phyloP scores from a whole-genome alignment of 1,140 invertebrate species.

The Zaprionus nigranus region DNA sequence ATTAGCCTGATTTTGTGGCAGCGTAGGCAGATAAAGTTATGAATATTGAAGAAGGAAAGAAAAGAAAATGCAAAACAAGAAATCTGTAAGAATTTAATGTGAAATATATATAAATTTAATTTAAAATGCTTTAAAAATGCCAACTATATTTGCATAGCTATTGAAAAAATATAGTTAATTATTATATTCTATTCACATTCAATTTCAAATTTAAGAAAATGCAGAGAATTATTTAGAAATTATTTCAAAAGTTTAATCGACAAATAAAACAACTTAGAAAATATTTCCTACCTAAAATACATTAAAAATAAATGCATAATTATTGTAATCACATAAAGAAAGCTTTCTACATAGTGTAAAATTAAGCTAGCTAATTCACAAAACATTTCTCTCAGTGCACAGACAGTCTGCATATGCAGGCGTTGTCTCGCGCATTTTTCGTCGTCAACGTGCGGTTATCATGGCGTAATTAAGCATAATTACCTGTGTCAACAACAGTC shows the following conservation, averaged over 20 bases:
- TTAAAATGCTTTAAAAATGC: not conserved
- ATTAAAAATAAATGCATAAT: not conserved
- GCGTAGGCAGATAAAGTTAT: not conserved
- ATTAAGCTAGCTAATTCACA: not conserved
- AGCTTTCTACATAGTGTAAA: not conserved
- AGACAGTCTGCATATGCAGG: slow-evolving; percentile 19
- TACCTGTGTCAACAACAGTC: slow-evolving; percentile 67
- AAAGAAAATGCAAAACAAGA: not conserved
- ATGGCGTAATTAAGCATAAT: slow-evolving; percentile 75
- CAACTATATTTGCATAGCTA: no score
- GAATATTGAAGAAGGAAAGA: not conserved
- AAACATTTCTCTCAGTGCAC: not conserved
- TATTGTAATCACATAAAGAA: not conserved
- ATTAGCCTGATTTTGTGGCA: slow-evolving; percentile 71
- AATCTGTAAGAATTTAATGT: not conserved
- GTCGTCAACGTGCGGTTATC: slow-evolving; percentile 66
- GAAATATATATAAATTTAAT: not conserved
- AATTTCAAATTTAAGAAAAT: no score
- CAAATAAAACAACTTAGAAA: not conserved
- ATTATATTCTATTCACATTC: no score
- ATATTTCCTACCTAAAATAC: not conserved
- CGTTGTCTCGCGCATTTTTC: slow-evolving; percentile 55
- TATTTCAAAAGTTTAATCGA: not conserved
- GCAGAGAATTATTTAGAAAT: no score
- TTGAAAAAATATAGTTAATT: no score